A percentile compares a stretch with the other conserved stretches of the same genome.
These are phyloP conservation scores for Laothoe populi DNA, from an alignment of 2,888 invertebrate genomes.

Conservation along the genomic window DNA sequence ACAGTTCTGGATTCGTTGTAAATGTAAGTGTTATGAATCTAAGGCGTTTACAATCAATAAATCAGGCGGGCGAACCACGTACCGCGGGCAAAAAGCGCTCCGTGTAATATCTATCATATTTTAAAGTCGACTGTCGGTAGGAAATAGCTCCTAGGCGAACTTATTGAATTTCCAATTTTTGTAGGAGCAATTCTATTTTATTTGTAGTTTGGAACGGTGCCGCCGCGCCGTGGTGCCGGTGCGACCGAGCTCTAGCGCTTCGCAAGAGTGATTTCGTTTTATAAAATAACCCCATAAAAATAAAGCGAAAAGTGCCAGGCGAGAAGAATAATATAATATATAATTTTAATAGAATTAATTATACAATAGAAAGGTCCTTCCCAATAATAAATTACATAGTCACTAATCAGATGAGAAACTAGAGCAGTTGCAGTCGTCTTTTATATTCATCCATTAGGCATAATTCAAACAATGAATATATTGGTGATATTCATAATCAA, in stretches of 20 bases:
- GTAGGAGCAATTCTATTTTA: constrained; percentile 51
- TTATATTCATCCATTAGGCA: too few species aligned
- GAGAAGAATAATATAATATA: not conserved
- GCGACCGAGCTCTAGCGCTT: not conserved
- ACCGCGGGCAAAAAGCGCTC: not conserved
- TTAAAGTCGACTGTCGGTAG: constrained; percentile 51
- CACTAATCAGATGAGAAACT: too few species aligned
- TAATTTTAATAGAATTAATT: too few species aligned
- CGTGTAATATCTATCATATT: constrained; percentile 52
- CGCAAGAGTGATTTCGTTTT: not conserved
- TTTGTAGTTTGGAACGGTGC: constrained; percentile 44
- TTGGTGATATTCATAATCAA: too few species aligned
- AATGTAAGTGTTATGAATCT: not conserved
- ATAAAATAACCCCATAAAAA: not conserved
- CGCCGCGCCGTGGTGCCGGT: constrained; percentile 37
- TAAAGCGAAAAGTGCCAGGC: not conserved
- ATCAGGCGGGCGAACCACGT: not conserved
- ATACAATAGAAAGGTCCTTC: too few species aligned
- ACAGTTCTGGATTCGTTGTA: constrained; percentile 37
- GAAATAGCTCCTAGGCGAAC: constrained; percentile 51
- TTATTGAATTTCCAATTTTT: constrained; percentile 66
- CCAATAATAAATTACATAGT: too few species aligned
- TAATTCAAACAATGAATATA: too few species aligned
- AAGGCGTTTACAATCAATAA: constrained; percentile 11
- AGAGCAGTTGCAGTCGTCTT: too few species aligned